Percentiles rank a stretch among this genome's conserved stretches.
Evolutionary conservation across 2,888 invertebrate species (phyloP).

Genomic region (Machimus atricapillus): DNA sequence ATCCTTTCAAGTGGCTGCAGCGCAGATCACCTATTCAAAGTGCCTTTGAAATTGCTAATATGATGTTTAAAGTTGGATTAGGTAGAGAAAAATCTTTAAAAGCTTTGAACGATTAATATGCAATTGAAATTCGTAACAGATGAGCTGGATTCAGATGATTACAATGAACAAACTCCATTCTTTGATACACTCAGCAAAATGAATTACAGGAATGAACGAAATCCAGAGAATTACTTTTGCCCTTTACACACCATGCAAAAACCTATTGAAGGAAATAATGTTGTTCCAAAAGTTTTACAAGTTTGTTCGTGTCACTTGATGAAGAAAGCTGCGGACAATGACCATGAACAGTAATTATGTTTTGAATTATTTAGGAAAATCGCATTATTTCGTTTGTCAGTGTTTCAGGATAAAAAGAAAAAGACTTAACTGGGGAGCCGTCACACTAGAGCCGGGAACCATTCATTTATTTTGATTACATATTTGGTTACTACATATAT

Average conservation of each 20-base stretch:
- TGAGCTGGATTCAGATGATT: slow-evolving; percentile 42
- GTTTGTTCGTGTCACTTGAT: slow-evolving; percentile 15
- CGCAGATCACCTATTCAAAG: slow-evolving; percentile 40
- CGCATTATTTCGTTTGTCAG: not conserved
- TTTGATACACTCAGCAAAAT: not conserved
- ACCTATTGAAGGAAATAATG: not conserved
- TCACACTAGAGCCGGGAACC: not conserved
- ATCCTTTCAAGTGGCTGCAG: slow-evolving; percentile 43
- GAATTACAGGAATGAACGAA: not conserved
- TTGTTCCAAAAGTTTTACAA: not conserved
- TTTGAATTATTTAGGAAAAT: not conserved
- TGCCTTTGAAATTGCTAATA: slow-evolving; percentile 44
- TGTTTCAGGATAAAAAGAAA: not conserved
- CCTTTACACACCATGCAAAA: not conserved
- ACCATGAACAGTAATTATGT: not conserved
- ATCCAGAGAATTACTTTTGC: not conserved
- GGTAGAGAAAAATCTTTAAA: slow-evolving; percentile 18
- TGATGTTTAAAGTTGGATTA: slow-evolving; percentile 44
- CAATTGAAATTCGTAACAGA: slow-evolving; percentile 3
- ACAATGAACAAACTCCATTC: slow-evolving; percentile 20
- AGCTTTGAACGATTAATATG: not conserved
- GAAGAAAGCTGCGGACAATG: not conserved
- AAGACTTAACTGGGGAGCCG: not conserved
- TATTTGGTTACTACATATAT: not conserved
- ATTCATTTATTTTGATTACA: not conserved